Base-by-base conservation (phyloP, 2,797 vertebrate species). In the Potorous gilbertii region DNA sequence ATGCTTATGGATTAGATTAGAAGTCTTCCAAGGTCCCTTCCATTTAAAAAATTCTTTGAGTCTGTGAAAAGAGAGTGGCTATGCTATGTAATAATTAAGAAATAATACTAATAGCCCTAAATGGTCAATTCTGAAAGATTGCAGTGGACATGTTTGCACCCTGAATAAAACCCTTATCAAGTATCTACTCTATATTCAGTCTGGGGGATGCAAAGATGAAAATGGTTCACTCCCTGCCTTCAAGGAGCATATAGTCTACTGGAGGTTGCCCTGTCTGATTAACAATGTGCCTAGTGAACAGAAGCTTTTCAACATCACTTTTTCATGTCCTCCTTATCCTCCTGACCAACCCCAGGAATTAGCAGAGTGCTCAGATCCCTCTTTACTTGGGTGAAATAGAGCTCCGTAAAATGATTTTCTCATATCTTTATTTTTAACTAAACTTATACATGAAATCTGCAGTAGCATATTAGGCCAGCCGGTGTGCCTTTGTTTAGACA, bases 41-140 rank as follows among this genome's bases (percentile, higher is more conserved):
- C 9, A 50, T 87, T n/a, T 81, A 18, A 81, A 81, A n/a, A 46
- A 81, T 87, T 87, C 46, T 93, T 28, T 81, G 93, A 90, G 24
- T 56, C 18, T 89, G 91, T 92, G 62, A 92, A 91, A 94, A 55
- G 56, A 92, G 5, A 94, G 40, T 66, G 57, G 5, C 16, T 94
- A 1, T 74, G 57, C 21, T 74, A 92, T 28, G 29, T 90, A 46
- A 55, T 16, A 59, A 92, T 66, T 74, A 91, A 3, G 50, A n/a
- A 57, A 27, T 9, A 57, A 74, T 0, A 28, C 27, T 18, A n/a
- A n/a, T 16, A 46, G 0, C 21, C 21, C 21, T 16, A 11, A 46
- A 27, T 9, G 24, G 21, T 50, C 9, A 87, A 4, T 27, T 50
- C 9, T 87, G 74, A 28, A 50, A 27, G 74, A 50, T 87, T 87